Evolutionary conservation across 2,888 invertebrate genomes (phyloP).

Genomic region (Synergus umbraculus): DNA sequence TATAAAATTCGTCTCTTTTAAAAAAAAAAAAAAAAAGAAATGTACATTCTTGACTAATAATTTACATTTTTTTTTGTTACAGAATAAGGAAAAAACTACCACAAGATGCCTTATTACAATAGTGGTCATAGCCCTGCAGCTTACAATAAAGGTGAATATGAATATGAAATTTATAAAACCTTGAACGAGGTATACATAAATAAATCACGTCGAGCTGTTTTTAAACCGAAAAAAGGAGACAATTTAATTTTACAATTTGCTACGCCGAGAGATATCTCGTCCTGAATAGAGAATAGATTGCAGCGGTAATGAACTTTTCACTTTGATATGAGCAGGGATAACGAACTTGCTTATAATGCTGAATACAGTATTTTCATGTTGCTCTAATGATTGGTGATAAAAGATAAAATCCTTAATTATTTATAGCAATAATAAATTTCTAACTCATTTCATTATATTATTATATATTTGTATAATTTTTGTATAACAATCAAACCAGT

Average conservation of each 20-base stretch:
- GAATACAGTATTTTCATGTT: neutral
- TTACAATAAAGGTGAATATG: constrained; percentile 70
- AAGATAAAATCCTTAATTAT: neutral
- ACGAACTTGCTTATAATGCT: neutral
- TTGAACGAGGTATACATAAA: neutral
- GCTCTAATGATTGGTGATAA: neutral
- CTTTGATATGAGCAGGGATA: neutral
- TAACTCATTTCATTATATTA: neutral
- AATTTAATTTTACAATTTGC: neutral
- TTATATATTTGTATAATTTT: neutral
- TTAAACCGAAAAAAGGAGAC: neutral
- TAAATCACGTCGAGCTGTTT: neutral
- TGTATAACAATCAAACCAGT: neutral
- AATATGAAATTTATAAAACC: neutral
- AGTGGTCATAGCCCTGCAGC: constrained; percentile 70
- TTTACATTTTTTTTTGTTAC: neutral
- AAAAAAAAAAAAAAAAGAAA: too few relatives aligned
- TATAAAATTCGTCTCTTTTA: neutral
- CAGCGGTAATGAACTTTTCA: neutral
- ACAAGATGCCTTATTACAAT: constrained; percentile 73
- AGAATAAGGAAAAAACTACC: constrained; percentile 42
- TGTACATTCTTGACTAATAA: neutral
- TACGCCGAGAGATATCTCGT: neutral
- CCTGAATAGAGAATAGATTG: constrained; percentile 3
- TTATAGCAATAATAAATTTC: neutral